Evolutionary conservation across 2,888 invertebrate species (phyloP), one percentile per base, ranked within the genome.

Genomic region (Parthenolecanium corni): DNA sequence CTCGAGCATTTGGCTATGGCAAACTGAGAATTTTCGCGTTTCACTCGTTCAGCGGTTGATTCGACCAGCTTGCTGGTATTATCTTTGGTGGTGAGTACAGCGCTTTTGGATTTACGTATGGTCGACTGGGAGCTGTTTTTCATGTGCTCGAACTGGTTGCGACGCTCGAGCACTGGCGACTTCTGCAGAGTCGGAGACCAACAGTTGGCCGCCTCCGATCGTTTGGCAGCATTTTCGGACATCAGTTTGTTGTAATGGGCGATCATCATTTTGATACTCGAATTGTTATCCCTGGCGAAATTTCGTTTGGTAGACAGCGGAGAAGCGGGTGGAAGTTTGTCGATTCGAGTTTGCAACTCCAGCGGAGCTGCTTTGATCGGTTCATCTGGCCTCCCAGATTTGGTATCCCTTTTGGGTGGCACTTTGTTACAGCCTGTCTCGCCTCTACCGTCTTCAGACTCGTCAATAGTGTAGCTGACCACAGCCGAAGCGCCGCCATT

Each of bases 261-360:
- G 69, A 85, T 81, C 83, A 85, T 85, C 62, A 83, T 77, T 49
- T 81, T 74, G 44, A 85, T 84, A 47, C 82, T 82, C 0, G 85
- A 84, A 31, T 47, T 62, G 40, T 6, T 46, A 11, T 64, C 56
- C 56, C 56, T 52, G 16, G 44, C 53, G 3, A 49, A n/a, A n/a
- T 16, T 36, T 20, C 52, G 56, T 24, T 21, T 42, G 5, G 44
- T 21, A n/a, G 56, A 44, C 6, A 56, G 20, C 38, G 64, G 64
- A 21, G 64, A 64, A 12, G 56, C 56, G 5, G 56, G 56, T 2
- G 54, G 54, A 21, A 49, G 20, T 18, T 52, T 52, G 18, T 56
- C 51, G 31, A 53, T 31, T 31, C 31, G 31, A 4, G 31, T 31
- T 9, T 44, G 49, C 54, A 52, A 16, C 5, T 64, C 56, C 11